A percentile compares a stretch with the other conserved stretches of the same genome.
Conservation (phyloP, 2,888 invertebrate species). For the Gastracanthus pulcherrimus region DNA sequence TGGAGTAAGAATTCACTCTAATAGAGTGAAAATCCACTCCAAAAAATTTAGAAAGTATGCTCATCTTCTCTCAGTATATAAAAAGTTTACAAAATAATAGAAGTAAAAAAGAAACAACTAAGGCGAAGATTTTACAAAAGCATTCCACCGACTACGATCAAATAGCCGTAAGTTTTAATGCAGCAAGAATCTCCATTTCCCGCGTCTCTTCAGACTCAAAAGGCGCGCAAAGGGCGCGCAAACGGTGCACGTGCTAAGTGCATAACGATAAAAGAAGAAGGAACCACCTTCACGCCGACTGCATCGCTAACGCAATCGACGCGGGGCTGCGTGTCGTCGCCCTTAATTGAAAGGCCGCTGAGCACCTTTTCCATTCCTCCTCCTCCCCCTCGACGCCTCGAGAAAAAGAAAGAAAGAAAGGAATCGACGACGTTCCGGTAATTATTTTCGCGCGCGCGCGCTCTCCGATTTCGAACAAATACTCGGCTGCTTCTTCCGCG, state of each 20-base stretch:
- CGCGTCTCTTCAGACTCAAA: background rate
- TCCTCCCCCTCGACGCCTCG: background rate
- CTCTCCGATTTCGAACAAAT: constrained; percentile 46
- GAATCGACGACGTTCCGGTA: constrained; percentile 42
- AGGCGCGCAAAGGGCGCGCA: background rate
- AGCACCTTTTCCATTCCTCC: background rate
- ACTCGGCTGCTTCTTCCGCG: constrained; percentile 37
- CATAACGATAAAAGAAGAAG: constrained; percentile 18
- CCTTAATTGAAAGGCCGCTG: constrained; percentile 37
- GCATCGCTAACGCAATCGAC: constrained; percentile 22
- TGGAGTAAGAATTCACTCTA: no score
- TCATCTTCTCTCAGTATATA: no score
- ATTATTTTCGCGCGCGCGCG: constrained; percentile 45
- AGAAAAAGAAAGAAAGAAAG: constrained; percentile 4
- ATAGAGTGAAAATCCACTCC: no score
- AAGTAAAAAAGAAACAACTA: no score
- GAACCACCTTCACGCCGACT: no score
- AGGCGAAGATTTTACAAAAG: no score
- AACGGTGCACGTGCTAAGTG: constrained; percentile 29
- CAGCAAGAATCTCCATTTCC: background rate
- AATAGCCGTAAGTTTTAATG: no score
- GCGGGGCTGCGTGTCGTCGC: no score
- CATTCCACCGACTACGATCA: no score
- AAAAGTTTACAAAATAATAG: no score
- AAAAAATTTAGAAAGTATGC: no score